phyloP scores from a whole-genome alignment of 2,888 invertebrate genomes.

The Eristalis tenax region DNA sequence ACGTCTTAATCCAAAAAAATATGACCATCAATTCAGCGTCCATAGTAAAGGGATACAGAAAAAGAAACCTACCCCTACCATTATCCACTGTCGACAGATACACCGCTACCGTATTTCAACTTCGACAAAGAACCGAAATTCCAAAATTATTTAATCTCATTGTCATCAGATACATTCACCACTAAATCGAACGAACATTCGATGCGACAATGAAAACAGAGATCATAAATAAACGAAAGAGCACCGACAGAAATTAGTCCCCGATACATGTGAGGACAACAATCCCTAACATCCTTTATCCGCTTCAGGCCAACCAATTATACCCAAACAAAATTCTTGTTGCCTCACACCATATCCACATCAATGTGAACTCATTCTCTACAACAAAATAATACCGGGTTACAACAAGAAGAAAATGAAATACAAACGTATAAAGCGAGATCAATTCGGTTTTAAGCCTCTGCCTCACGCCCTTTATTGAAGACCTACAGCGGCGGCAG shows the following conservation, averaged over 20 bases:
- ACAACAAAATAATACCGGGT: constrained; percentile 13
- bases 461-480: constrained; percentile 58
- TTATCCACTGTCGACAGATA: background rate
- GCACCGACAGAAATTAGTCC: constrained; percentile 49
- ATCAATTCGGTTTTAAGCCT: constrained; percentile 69
- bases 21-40: constrained; percentile 6
- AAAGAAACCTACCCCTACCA: background rate
- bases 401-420: constrained; percentile 34
- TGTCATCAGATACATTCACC: constrained; percentile 44
- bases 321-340: constrained; percentile 43
- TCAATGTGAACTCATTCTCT: constrained; percentile 10
- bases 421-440: constrained; percentile 44
- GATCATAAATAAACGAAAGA: constrained; percentile 43
- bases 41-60: background rate
- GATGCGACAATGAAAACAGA: constrained; percentile 39
- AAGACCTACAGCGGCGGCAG: constrained; percentile 62
- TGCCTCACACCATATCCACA: constrained; percentile 38
- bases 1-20: constrained; percentile 31
- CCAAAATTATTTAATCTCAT: constrained; percentile 47
- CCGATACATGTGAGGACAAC: constrained; percentile 45
- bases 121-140: constrained; percentile 36
- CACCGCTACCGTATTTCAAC: constrained; percentile 25
- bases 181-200: constrained; percentile 20
- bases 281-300: constrained; percentile 55
- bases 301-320: constrained; percentile 54